Evolutionary conservation across 2,888 invertebrate genomes (phyloP).

Genomic region (Heteromurus nitidus): DNA sequence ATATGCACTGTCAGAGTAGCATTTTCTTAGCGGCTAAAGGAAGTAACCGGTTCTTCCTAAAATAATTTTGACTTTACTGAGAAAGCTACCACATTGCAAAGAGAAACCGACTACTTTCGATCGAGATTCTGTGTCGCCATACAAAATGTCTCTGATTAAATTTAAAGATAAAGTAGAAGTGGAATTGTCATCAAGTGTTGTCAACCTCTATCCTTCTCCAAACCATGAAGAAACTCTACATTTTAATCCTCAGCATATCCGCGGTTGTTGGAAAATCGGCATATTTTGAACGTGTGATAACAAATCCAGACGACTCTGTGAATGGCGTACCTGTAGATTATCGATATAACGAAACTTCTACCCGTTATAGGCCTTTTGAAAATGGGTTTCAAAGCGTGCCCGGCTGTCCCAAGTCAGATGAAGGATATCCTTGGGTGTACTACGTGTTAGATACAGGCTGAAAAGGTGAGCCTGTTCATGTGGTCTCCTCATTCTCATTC

Average conservation of each 20-base stretch:
- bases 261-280: not conserved
- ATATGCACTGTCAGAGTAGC: too few species aligned
- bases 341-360: conserved; percentile 34
- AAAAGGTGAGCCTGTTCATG: too few species aligned
- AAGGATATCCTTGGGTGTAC: conserved; percentile 49
- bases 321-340: conserved; percentile 38
- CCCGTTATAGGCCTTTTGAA: not conserved
- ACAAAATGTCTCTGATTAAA: too few species aligned
- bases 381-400: conserved; percentile 20
- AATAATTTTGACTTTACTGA: too few species aligned
- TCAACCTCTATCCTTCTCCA: not conserved
- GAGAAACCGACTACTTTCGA: not conserved
- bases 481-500: conserved; percentile 7
- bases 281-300: conserved; percentile 16
- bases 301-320: conserved; percentile 11
- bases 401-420: conserved; percentile 41
- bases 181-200: too few species aligned
- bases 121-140: not conserved
- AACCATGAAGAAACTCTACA: not conserved
- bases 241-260: not conserved
- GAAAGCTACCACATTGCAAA: too few species aligned
- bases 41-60: too few species aligned
- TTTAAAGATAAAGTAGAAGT: too few species aligned
- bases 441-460: too few species aligned
- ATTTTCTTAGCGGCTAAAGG: too few species aligned